These are phyloP conservation scores for Ricordea florida DNA, from an alignment of 92 coral and sea anemone species.

Conservation along the genomic window DNA sequence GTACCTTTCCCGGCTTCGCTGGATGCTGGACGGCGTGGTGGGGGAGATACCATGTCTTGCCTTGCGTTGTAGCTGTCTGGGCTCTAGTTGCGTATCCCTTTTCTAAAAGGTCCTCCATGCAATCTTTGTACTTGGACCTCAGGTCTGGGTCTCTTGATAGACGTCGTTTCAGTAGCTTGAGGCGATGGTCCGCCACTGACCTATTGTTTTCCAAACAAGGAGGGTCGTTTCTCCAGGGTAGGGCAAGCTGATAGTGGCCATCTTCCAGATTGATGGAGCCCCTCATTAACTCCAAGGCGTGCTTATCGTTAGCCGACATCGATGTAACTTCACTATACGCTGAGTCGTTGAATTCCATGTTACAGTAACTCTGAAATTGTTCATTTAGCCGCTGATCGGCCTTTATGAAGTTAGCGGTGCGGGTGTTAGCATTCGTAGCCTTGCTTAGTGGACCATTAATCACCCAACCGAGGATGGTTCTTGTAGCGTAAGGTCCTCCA, in stretches of 20 bases:
- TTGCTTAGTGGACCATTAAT: constrained; percentile 40
- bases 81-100: constrained; percentile 43
- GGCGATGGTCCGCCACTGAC: too few species aligned
- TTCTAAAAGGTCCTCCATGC: constrained; percentile 10
- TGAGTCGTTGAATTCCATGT: constrained; percentile 53
- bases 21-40: constrained; percentile 51
- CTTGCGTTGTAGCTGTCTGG: not conserved
- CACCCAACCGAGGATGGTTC: constrained; percentile 49
- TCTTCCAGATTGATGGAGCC: constrained; percentile 33
- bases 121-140: constrained; percentile 6
- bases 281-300: constrained; percentile 43
- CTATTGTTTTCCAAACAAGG: constrained; percentile 34
- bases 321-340: constrained; percentile 8
- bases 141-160: constrained; percentile 30
- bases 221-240: constrained; percentile 45
- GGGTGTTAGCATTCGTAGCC: not conserved
- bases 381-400: constrained; percentile 19
- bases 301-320: constrained; percentile 49
- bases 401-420: constrained; percentile 35
- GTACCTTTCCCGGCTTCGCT: constrained; percentile 52
- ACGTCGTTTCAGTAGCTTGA: constrained; percentile 20
- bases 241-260: constrained; percentile 62
- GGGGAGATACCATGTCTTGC: constrained; percentile 51
- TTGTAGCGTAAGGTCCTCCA: constrained; percentile 35
- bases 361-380: constrained; percentile 39